phyloP scores from a whole-genome alignment of 1,140 invertebrate genomes.

The Vanessa atalanta region DNA sequence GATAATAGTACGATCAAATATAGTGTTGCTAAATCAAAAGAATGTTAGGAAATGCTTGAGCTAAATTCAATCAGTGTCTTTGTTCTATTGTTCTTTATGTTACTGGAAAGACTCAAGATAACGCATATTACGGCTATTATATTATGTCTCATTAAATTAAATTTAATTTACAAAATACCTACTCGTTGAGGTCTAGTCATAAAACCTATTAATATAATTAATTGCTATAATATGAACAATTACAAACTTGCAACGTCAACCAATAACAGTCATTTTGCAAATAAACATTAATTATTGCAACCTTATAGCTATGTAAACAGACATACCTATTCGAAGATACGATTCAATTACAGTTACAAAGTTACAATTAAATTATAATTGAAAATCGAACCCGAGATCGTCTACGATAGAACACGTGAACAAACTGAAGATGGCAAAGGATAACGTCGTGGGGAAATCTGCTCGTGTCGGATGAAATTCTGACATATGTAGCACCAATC shows the following conservation, averaged over 20 bases:
- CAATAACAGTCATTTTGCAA: not conserved
- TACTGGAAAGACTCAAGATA: constrained; percentile 13
- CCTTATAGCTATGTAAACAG: too few species aligned
- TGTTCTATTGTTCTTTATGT: constrained; percentile 28
- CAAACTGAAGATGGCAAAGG: too few species aligned
- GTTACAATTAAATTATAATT: too few species aligned
- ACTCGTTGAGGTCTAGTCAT: not conserved
- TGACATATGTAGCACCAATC: too few species aligned
- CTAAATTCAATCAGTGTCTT: constrained; percentile 21
- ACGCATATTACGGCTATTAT: not conserved
- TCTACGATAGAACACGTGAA: too few species aligned
- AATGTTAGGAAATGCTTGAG: constrained; percentile 23
- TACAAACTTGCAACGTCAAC: not conserved
- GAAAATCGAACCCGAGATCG: too few species aligned
- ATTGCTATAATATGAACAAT: not conserved
- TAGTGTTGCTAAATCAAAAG: constrained; percentile 4
- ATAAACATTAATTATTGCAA: not conserved
- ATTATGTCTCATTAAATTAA: not conserved
- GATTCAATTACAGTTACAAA: too few species aligned
- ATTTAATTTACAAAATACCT: not conserved
- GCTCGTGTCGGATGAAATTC: too few species aligned
- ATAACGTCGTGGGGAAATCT: too few species aligned
- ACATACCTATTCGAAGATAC: too few species aligned
- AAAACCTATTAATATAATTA: constrained; percentile 6
- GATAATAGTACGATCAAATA: constrained; percentile 1